Conservation (phyloP, 1,140 invertebrate genomes). For the Drosophila melanica region DNA sequence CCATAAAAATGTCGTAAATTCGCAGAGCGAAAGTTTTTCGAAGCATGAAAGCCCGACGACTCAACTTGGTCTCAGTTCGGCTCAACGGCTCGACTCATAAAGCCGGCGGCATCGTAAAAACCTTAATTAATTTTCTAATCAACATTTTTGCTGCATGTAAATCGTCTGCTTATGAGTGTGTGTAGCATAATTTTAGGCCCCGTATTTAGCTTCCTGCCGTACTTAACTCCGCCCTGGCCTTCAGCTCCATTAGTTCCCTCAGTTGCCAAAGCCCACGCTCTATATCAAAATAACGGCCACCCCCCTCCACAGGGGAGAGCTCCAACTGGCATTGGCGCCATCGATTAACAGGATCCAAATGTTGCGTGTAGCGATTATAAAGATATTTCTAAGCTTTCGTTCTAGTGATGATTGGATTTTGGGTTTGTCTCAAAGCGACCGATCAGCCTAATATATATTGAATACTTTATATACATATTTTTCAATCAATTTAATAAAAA, state of each 20-base stretch:
- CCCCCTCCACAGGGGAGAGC: background rate
- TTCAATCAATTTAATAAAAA: too few relatives aligned
- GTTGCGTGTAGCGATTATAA: slow-evolving; percentile 2
- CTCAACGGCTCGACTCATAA: slow-evolving; percentile 39
- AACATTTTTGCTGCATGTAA: slow-evolving; percentile 82
- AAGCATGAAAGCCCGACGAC: slow-evolving; percentile 52
- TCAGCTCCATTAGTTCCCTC: slow-evolving; percentile 66
- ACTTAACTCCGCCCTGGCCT: slow-evolving; percentile 42
- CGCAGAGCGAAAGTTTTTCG: slow-evolving; percentile 70
- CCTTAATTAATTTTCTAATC: slow-evolving; percentile 83
- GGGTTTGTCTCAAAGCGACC: background rate
- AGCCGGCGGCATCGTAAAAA: slow-evolving; percentile 75
- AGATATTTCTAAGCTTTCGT: slow-evolving; percentile 7
- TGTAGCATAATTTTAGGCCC: slow-evolving; percentile 68
- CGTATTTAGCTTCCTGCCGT: slow-evolving; percentile 16
- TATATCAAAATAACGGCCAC: slow-evolving; percentile 42
- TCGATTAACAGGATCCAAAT: slow-evolving; percentile 15
- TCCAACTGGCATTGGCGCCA: slow-evolving; percentile 26
- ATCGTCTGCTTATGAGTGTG: slow-evolving; percentile 72
- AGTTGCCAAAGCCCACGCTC: slow-evolving; percentile 25
- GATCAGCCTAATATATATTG: too few relatives aligned
- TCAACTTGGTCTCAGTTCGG: slow-evolving; percentile 26
- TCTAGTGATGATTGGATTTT: background rate
- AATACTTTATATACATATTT: too few relatives aligned
- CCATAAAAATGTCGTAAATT: slow-evolving; percentile 83